Base-by-base conservation (phyloP, 2,888 invertebrate genomes). In the Lasioglossum figueresi region DNA sequence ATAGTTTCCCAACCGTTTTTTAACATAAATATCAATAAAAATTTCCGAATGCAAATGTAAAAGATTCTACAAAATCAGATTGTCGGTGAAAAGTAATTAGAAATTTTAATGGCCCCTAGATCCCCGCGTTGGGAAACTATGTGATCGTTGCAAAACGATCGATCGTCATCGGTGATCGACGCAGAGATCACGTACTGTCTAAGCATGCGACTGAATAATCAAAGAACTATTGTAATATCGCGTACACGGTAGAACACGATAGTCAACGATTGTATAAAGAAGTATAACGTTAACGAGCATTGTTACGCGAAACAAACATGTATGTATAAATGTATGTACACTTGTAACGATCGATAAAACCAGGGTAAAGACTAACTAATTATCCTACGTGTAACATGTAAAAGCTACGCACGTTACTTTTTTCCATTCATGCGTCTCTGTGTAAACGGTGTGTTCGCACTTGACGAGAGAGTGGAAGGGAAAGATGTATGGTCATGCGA, bases 141-240 rank as follows among this genome's bases (percentile, higher is more conserved):
- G 31, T 63, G 63, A 14, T 8, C 27, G 14, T 34, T 31, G 66
- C 66, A 19, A 34, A 66, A 66, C 34, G 34, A 66, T 66, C 66
- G 31, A 59, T 59, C 23, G 52, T 59, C 27, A 12, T 59, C 59
- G 19, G 3, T 66, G 34, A 66, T 34, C 34, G 66, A 31, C 27
- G 27, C 5, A n/a, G 59, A 43, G 75, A 82, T 81, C 79, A 81
- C 76, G 79, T 84, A 84, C 71, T 84, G 82, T 87, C 77, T 85
- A 91, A 88, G 87, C 85, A 92, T 87, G 90, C 91, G 93, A 93
- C 93, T 92, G 93, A 93, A 92, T 93, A 92, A 92, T 90, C 90
- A 91, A 66, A 91, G 88, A 88, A 87, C 90, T 86, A 87, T 84
- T 88, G 82, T 87, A 90, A 88, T 88, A 90, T 77, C 75, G 88